Evolutionary conservation across 2,797 vertebrate genomes (phyloP), one percentile per base, ranked within the genome.

Genomic region (Esox masquinongy): DNA sequence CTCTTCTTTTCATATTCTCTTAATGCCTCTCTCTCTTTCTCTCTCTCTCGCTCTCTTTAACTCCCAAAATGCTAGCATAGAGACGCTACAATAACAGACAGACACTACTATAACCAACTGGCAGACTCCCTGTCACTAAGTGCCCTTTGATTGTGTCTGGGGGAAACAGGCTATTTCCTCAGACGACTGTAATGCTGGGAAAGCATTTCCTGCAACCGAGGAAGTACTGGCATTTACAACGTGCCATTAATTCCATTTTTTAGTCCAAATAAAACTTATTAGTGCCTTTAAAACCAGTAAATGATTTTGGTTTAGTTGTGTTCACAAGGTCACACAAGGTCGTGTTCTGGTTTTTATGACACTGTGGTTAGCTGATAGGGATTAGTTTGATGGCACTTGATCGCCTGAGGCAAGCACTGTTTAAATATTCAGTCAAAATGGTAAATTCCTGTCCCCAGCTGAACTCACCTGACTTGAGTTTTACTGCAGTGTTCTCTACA

Each of bases 311-410:
- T 75, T 67, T 34, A 66, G 56, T 76, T 11, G n/a, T n/a, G n/a
- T n/a, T n/a, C n/a, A n/a, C n/a, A n/a, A n/a, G n/a, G n/a, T n/a
- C n/a, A n/a, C n/a, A n/a, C n/a, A n/a, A 17, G 17, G n/a, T 22
- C 19, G 68, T 75, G 78, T 75, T 78, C 78, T 76, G 73, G 84
- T 81, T 72, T 24, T 81, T 47, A 15, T 77, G 82, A 83, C 77
- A 85, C 80, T 59, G 59, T 74, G 43, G 9, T 43, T 43, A 7
- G 43, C 8, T 4, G 74, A 77, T 72, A 56, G 61, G 59, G 72
- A 82, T 82, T 77, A 70, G 79, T 76, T 16, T 49, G 63, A 79
- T 39, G 56, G 76, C 11, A 78, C 36, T 50, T 76, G 69, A 82
- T 70, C 66, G 72, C 14, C 68, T 24, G 36, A 77, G 24, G 70